Base-by-base conservation (phyloP, 1,140 invertebrate genomes). In the Nephila pilipes region DNA sequence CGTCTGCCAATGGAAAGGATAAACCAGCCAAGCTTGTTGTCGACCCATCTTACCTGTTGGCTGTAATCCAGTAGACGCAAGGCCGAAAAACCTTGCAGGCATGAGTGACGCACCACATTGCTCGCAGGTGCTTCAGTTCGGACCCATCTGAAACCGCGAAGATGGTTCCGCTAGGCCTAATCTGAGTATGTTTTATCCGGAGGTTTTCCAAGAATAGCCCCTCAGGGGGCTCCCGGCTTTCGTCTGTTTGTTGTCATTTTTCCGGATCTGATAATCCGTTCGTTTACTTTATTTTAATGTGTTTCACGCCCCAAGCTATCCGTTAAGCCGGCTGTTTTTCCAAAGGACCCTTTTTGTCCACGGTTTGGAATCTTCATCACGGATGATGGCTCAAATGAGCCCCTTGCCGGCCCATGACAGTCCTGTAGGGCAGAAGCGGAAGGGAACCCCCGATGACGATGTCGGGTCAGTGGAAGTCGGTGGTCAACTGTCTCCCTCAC, bases 361-460 rank as follows among this genome's bases (percentile, higher is more conserved):
- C 46, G 38, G 58, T 57, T 87, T 25, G 12, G 83, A 25, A 46
- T 69, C 57, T 25, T 54, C 38, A 38, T 22, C 18, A 8, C 89
- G 38, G 87, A 93, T 93, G 92, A 93, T 93, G 92, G 85, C 92
- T 83, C 92, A 93, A 25, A 83, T 93, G 92, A 93, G 92, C 60
- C 92, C 92, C 63, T 36, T 89, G 69, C 58, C 87, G 32, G 87
- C 75, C 87, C 83, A 87, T 38, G 91, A 93, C 36, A 93, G 91
- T 32, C 91, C 91, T 20, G 83, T 81, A 75, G 87, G 85, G 18
- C 90, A 85, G 16, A 88, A 93, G 38, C 85, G 92, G 18, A 93
- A 93, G 58, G 92, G 92, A 2, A 93, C 92, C 38, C 92, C 92
- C 14, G 92, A 93, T 14, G 92, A 93, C 4, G 87, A 93, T 81